phyloP scores from a whole-genome alignment of 2,888 invertebrate species.

The Phyllotreta striolata region DNA sequence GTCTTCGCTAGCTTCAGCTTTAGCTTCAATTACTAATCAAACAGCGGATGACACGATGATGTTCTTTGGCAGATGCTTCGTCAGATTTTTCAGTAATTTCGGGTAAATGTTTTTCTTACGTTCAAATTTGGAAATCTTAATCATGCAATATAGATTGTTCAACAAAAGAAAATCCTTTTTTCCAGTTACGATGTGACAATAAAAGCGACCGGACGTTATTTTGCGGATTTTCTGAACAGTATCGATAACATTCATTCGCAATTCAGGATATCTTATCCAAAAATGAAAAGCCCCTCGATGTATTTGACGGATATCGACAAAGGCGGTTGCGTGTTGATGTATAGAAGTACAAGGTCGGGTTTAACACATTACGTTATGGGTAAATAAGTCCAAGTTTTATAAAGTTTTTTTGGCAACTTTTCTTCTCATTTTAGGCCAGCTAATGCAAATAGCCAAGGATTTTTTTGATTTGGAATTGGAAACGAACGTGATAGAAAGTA shows the following conservation, averaged over 20 bases:
- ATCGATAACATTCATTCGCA: slow-evolving; percentile 93
- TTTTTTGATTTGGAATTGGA: slow-evolving; percentile 79
- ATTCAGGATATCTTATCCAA: slow-evolving; percentile 91
- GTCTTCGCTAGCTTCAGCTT: slow-evolving; percentile 79
- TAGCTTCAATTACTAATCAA: slow-evolving; percentile 69
- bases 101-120: slow-evolving; percentile 65
- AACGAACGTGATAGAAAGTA: slow-evolving; percentile 59
- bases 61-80: slow-evolving; percentile 90
- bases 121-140: not conserved
- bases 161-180: slow-evolving; percentile 12
- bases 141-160: not conserved
- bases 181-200: slow-evolving; percentile 84
- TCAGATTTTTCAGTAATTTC: slow-evolving; percentile 87
- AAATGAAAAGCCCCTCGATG: slow-evolving; percentile 94
- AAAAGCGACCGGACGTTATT: slow-evolving; percentile 86
- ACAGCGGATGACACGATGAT: slow-evolving; percentile 82
- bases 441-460: slow-evolving; percentile 85
- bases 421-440: slow-evolving; percentile 70
- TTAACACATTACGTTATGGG: slow-evolving; percentile 88
- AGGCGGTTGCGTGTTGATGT: slow-evolving; percentile 84
- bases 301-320: slow-evolving; percentile 85
- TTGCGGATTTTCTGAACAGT: slow-evolving; percentile 89
- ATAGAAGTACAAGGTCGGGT: slow-evolving; percentile 82
- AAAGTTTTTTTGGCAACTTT: not conserved
- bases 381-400: slow-evolving; percentile 49